phyloP scores from a whole-genome alignment of 2,888 invertebrate species.

The Epinotia ramella region DNA sequence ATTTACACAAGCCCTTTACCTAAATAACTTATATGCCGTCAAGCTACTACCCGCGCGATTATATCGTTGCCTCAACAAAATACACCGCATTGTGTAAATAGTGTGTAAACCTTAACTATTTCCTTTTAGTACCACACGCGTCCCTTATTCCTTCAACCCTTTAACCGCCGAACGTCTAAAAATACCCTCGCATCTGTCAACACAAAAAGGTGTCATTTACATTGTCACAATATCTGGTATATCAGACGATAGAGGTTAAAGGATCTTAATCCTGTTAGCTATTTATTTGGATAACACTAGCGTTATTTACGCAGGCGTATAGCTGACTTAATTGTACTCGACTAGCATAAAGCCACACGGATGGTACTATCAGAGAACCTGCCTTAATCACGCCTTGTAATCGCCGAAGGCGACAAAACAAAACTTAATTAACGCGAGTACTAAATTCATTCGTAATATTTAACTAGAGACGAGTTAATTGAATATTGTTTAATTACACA shows the following conservation, averaged over 20 bases:
- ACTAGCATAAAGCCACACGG: conserved; percentile 1
- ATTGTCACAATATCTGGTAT: neutral
- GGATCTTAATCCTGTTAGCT: neutral
- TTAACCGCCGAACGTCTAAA: no score
- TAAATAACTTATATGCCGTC: conserved; percentile 25
- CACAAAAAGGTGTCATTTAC: no score
- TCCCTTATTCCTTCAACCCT: neutral
- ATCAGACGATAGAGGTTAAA: no score
- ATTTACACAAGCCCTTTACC: conserved; percentile 34
- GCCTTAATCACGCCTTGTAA: conserved; percentile 24
- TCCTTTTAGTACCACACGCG: conserved; percentile 12
- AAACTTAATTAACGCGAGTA: conserved; percentile 41
- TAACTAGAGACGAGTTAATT: conserved; percentile 43
- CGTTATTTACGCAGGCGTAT: neutral
- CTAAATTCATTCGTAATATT: conserved; percentile 41
- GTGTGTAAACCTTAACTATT: conserved; percentile 7
- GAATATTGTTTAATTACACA: conserved; percentile 42
- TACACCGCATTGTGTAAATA: conserved; percentile 29
- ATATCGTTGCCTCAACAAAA: conserved; percentile 33
- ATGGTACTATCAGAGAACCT: conserved; percentile 7
- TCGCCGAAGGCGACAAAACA: conserved; percentile 33
- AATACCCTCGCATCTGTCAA: no score
- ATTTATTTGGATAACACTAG: neutral
- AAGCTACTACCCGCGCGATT: conserved; percentile 29
- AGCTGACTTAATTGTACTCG: neutral